These are phyloP conservation scores for Aphodius sticticus DNA, from an alignment of 2,888 invertebrate species.

Conservation along the genomic window DNA sequence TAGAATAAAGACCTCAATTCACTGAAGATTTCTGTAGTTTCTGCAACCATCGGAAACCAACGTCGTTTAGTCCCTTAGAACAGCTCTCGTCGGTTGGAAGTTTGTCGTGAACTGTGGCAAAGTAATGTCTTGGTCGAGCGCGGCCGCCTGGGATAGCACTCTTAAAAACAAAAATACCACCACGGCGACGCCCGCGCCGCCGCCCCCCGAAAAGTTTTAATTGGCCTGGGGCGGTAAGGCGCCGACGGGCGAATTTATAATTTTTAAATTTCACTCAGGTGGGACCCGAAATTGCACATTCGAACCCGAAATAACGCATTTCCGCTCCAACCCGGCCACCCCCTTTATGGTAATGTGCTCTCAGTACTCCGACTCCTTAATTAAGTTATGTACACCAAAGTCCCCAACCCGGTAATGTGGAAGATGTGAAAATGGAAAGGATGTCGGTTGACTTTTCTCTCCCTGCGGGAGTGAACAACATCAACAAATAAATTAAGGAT, in stretches of 20 bases:
- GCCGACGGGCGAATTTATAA: constrained; percentile 32
- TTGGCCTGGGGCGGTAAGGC: constrained; percentile 31
- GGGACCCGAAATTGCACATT: constrained; percentile 30
- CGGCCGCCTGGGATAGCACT: background rate
- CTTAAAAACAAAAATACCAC: constrained; percentile 4
- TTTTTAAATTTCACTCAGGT: constrained; percentile 36
- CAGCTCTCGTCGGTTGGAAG: background rate
- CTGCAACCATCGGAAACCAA: background rate
- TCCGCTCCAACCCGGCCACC: constrained; percentile 17
- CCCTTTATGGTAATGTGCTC: constrained; percentile 30
- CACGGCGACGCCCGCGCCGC: background rate
- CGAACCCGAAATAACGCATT: constrained; percentile 26
- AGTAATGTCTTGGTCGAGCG: background rate
- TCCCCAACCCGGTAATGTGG: background rate
- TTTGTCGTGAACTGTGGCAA: constrained; percentile 4
- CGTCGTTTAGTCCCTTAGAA: background rate
- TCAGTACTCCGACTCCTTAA: constrained; percentile 6
- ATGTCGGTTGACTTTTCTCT: too few species aligned
- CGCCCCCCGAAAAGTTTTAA: constrained; percentile 33
- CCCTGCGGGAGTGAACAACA: too few species aligned
- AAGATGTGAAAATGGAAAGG: background rate
- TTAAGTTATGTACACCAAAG: constrained; percentile 17
- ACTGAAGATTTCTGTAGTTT: too few species aligned
- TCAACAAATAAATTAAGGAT: too few species aligned
- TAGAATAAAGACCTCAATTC: too few species aligned